These are phyloP conservation scores for Andrena marginata DNA, from an alignment of 2,888 invertebrate species.

Conservation along the genomic window DNA sequence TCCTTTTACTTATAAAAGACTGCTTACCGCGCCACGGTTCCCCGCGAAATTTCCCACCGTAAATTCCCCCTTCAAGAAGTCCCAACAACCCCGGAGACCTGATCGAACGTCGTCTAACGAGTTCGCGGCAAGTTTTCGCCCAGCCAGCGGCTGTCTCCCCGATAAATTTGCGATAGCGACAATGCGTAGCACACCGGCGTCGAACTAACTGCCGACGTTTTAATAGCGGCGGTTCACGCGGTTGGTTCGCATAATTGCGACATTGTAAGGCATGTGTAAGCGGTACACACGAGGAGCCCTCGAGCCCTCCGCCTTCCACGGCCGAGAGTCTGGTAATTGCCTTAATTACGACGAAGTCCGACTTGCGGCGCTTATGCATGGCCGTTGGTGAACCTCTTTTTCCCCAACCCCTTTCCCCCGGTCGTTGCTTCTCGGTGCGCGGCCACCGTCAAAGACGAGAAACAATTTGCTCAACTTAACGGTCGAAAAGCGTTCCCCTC, in stretches of 20 bases:
- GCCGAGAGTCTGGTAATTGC: constrained; percentile 75
- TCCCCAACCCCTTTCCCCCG: neutral
- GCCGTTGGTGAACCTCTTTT: constrained; percentile 59
- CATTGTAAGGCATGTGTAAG: constrained; percentile 71
- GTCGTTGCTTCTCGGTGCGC: constrained; percentile 1
- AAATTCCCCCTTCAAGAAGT: neutral
- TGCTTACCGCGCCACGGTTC: no score
- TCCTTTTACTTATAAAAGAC: no score
- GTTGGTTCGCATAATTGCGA: constrained; percentile 77
- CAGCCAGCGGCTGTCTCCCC: constrained; percentile 7
- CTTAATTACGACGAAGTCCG: constrained; percentile 79
- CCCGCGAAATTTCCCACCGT: no score
- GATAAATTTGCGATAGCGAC: constrained; percentile 43
- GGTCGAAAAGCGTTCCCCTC: constrained; percentile 4
- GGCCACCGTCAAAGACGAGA: constrained; percentile 43
- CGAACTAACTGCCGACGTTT: constrained; percentile 77
- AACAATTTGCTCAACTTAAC: constrained; percentile 41
- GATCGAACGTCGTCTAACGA: constrained; percentile 18
- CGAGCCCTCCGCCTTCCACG: constrained; percentile 53
- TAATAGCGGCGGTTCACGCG: constrained; percentile 75
- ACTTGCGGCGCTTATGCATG: constrained; percentile 65
- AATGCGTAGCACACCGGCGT: constrained; percentile 55
- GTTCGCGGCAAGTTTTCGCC: constrained; percentile 8
- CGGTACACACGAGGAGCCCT: constrained; percentile 64
- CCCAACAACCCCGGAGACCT: neutral